phyloP scores from a whole-genome alignment of 2,888 invertebrate species.

The Tolmerus cingulatus region DNA sequence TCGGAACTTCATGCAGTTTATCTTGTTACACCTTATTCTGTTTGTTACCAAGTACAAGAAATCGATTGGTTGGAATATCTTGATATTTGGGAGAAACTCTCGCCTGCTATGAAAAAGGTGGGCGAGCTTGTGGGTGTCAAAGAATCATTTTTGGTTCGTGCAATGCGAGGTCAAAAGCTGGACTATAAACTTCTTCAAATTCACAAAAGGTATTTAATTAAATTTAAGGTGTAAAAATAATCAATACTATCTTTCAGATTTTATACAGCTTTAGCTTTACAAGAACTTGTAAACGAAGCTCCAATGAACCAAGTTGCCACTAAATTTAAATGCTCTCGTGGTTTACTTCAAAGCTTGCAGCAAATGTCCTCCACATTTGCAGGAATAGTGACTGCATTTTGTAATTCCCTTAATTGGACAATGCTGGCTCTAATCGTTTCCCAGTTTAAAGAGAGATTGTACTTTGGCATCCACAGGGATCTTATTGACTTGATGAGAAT shows the following conservation, averaged over 20 bases:
- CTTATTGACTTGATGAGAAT: slow-evolving; percentile 89
- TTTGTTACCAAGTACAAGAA: slow-evolving; percentile 77
- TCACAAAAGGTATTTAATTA: slow-evolving; percentile 68
- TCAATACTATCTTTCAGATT: slow-evolving; percentile 67
- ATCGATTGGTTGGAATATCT: slow-evolving; percentile 84
- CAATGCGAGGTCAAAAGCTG: slow-evolving; percentile 73
- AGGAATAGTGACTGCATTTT: slow-evolving; percentile 97
- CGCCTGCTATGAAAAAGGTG: slow-evolving; percentile 82
- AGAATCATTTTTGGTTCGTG: slow-evolving; percentile 83
- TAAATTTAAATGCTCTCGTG: slow-evolving; percentile 87
- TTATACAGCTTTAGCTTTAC: slow-evolving; percentile 88
- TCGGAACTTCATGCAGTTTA: slow-evolving; percentile 95
- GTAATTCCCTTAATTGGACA: slow-evolving; percentile 90
- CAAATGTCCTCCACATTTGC: slow-evolving; percentile 96
- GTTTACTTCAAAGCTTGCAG: slow-evolving; percentile 91
- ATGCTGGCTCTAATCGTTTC: slow-evolving; percentile 87
- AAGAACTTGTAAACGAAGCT: slow-evolving; percentile 92
- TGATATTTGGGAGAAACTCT: slow-evolving; percentile 82
- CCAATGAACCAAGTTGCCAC: slow-evolving; percentile 80
- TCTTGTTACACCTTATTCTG: slow-evolving; percentile 92
- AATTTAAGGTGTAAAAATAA: not conserved
- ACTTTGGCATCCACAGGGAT: slow-evolving; percentile 93
- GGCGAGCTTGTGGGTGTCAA: slow-evolving; percentile 88
- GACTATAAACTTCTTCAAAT: slow-evolving; percentile 68
- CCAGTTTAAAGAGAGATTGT: slow-evolving; percentile 92